phyloP scores from a whole-genome alignment of 2,888 invertebrate genomes.

The Norana najaformis region DNA sequence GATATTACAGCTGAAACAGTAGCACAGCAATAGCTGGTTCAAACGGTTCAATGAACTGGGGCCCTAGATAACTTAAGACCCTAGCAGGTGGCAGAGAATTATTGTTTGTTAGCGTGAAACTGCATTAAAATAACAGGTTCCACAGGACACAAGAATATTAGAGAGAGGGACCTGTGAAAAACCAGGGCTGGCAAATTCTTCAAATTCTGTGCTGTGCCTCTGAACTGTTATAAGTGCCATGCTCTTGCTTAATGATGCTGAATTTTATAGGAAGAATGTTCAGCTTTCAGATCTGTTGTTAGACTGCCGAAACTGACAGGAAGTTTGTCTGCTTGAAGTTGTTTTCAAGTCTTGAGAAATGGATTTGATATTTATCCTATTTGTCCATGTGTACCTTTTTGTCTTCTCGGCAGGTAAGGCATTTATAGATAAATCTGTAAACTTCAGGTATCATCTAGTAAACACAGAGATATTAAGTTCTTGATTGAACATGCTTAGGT shows the following conservation, averaged over 20 bases:
- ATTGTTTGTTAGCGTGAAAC: no score
- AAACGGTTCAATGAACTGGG: not conserved
- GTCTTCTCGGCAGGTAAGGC: not conserved
- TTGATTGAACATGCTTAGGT: no score
- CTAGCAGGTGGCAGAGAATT: no score
- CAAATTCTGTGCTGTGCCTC: not conserved
- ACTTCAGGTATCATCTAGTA: not conserved
- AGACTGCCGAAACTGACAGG: conserved; percentile 2
- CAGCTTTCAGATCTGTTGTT: not conserved
- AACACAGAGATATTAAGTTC: not conserved
- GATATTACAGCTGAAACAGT: not conserved
- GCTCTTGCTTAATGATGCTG: not conserved
- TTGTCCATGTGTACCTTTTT: not conserved
- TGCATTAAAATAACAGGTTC: no score
- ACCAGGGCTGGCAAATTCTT: no score
- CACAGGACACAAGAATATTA: no score
- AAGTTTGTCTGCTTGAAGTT: not conserved
- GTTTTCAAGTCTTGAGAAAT: not conserved
- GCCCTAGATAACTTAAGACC: no score
- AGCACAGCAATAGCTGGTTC: not conserved
- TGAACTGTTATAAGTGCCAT: not conserved
- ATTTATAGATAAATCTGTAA: not conserved
- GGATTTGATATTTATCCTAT: not conserved
- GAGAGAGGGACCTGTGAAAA: no score
- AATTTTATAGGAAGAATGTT: not conserved